Base-by-base conservation (phyloP, 2,888 invertebrate genomes). In the Schizotus pectinicornis region DNA sequence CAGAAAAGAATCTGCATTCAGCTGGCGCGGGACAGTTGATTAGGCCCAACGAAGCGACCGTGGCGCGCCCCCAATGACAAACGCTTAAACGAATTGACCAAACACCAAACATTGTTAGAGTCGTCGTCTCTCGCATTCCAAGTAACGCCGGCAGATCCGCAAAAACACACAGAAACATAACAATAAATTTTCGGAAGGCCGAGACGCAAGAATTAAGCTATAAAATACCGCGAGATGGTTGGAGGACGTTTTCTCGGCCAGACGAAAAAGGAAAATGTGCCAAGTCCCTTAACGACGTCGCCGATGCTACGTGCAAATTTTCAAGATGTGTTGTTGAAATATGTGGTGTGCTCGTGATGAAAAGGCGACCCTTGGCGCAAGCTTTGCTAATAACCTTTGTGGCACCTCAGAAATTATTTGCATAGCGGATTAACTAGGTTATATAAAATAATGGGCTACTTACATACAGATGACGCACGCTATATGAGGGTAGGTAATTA, bases 81-180 rank as follows among this genome's bases (percentile, higher is more conserved):
- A 72, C 69, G 73, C 67, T 70, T 74, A 77, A 77, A 76, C 74
- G 75, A 76, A 76, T 78, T 78, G 77, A 77, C 77, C 77, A 77
- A 78, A 77, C 76, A 76, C 71, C 71, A 75, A 78, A 78, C 74
- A 74, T 71, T 70, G 77, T 78, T 78, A 78, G 67, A 64, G 69
- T 65, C 64, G 69, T 68, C 74, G 74, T 69, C 65, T 61, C 69
- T 63, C 68, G 77, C 74, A 78, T 77, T 71, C 65, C 71, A 75
- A 75, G 59, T 61, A 65, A 57, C 7, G 3, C 30, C 30, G 32
- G 13, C 12, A 31, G 33, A 46, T 46, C 13, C 14, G 11, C 11
- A 46, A 46, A 32, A 46, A 33, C 33, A 34, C 42, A 41, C 41
- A 41, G n/a, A 35, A 35, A 47, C 56, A 56, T 41, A 42, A 56